These are phyloP conservation scores for Diacarnus erythraeanus DNA, from an alignment of 37 sponge, comb jelly and placozoan species.

Conservation along the genomic window DNA sequence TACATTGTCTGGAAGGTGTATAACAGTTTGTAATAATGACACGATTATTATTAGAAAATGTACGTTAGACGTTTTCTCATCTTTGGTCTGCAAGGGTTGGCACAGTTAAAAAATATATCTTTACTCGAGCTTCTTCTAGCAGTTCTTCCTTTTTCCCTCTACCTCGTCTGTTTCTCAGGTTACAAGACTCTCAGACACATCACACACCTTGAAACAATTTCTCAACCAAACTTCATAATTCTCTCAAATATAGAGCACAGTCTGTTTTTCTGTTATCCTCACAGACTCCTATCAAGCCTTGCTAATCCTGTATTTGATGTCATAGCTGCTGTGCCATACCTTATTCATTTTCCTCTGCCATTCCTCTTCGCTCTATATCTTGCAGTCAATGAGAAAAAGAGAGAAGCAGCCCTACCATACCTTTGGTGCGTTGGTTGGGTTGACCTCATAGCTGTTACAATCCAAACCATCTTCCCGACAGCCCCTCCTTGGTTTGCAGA, in stretches of 20 bases:
- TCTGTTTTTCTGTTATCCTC: constrained; percentile 76
- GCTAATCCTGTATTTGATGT: constrained; percentile 77
- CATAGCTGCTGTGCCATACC: constrained; percentile 82
- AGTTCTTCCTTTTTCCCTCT: constrained; percentile 45
- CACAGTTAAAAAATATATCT: constrained; percentile 15
- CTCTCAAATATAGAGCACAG: constrained; percentile 61
- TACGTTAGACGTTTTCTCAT: not conserved
- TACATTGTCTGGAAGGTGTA: constrained; percentile 51
- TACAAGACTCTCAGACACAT: constrained; percentile 44
- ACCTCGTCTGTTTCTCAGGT: constrained; percentile 59
- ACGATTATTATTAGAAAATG: not conserved
- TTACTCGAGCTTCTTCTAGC: constrained; percentile 35
- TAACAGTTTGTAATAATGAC: too few species aligned
- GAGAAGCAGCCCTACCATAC: constrained; percentile 52
- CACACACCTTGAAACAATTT: constrained; percentile 26
- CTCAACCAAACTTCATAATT: constrained; percentile 42
- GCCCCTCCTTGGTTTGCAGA: constrained; percentile 89
- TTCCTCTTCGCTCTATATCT: constrained; percentile 69
- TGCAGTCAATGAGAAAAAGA: not conserved
- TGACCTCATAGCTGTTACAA: constrained; percentile 61
- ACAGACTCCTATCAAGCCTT: constrained; percentile 65
- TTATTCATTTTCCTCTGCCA: constrained; percentile 84
- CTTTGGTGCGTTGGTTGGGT: constrained; percentile 90
- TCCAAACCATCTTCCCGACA: constrained; percentile 82
- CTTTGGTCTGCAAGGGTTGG: not conserved